phyloP scores from a whole-genome alignment of 2,113 vertebrate species.

The Petrocephalus microphthalmus region DNA sequence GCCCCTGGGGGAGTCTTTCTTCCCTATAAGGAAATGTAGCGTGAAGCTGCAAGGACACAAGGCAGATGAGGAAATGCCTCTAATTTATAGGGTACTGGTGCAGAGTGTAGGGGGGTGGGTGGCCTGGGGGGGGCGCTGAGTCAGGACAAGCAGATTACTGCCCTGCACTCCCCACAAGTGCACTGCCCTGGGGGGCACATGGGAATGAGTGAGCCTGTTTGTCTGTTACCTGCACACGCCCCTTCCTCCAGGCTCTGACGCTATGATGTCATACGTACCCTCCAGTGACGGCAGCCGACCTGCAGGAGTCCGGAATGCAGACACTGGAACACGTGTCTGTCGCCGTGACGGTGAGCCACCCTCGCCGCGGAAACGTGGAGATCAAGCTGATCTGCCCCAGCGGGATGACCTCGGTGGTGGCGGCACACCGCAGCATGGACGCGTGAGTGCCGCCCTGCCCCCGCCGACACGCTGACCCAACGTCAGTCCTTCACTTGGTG shows the following conservation, averaged over 20 bases:
- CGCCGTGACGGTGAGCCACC: constrained; percentile 75
- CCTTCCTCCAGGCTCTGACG: background rate
- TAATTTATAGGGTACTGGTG: constrained; percentile 33
- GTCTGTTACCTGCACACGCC: background rate
- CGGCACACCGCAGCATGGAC: constrained; percentile 75
- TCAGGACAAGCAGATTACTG: background rate
- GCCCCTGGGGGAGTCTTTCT: constrained; percentile 32
- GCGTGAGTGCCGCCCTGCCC: constrained; percentile 53
- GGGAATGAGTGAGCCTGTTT: background rate
- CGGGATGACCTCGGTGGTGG: constrained; percentile 82
- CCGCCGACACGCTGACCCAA: background rate
- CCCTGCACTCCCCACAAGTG: background rate
- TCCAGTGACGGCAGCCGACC: constrained; percentile 68
- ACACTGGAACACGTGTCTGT: constrained; percentile 90
- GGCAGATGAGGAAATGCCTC: constrained; percentile 45
- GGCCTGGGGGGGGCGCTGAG: background rate
- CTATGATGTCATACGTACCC: background rate
- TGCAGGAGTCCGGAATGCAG: constrained; percentile 79
- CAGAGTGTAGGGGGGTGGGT: constrained; percentile 12
- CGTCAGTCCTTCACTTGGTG: background rate
- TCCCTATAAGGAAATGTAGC: constrained; percentile 57
- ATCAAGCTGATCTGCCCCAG: constrained; percentile 80
- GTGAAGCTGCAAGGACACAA: constrained; percentile 37
- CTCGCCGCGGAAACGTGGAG: constrained; percentile 80
- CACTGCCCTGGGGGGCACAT: background rate